Evolutionary conservation across 2,113 vertebrate genomes (phyloP), one percentile per base, ranked within the genome.

Genomic region (Petaurus breviceps): DNA sequence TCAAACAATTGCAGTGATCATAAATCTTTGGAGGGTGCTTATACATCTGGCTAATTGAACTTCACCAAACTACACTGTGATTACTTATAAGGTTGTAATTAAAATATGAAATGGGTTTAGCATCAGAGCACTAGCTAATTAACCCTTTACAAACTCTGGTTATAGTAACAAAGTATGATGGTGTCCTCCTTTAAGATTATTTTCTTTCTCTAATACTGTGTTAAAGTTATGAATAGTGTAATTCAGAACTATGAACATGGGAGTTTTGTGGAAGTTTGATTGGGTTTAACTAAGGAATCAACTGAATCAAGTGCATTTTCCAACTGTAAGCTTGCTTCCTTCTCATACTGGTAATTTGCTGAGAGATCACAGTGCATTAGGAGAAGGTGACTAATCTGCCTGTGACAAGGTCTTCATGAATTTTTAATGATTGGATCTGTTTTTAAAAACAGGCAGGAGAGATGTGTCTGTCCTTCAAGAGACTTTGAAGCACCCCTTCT

Each of bases 241-340:
- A 11, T 96, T 93, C 94, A 89, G 96, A 96, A n/a, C 96, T 91
- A 43, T 52, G 68, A 95, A 92, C 89, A 95, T 12, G 52, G 54
- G 77, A 96, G 5, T 61, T 95, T 96, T 94, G 84, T 91, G 55
- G 92, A 92, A 95, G 28, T 93, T 51, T 14, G 46, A 91, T 95
- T 90, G 22, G 46, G 97, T 97, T 96, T 96, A 97, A 96, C 94
- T 94, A 96, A 90, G 96, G 77, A 43, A 23, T 96, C 94, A 93
- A 0, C 68, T 90, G 95, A 95, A 95, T 94, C 51, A 95, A 93
- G 5, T 91, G 4, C 47, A 24, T 97, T 97, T 97, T 54, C 14
- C 24, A 14, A 1, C 53, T 95, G 89, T 2, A 94, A n/a, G 25
- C 28, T 93, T 90, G 3, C 0, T 95, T 2, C 55, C 91, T 97